Percentiles rank a stretch among this genome's conserved stretches.
phyloP scores from a whole-genome alignment of 2,888 invertebrate genomes.

The Diplolepis rosae region DNA sequence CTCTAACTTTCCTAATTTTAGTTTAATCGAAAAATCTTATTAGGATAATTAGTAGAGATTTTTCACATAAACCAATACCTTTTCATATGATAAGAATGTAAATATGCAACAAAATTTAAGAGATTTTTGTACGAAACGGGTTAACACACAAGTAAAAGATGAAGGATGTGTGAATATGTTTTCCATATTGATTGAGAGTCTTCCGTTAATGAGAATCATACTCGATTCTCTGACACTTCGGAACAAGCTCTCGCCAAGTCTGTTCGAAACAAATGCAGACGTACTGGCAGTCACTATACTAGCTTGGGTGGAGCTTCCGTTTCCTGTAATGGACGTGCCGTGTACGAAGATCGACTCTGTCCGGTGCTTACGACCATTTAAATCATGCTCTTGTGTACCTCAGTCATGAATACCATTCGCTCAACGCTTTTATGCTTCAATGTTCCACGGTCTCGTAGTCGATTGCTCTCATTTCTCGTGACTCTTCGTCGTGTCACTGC shows the following conservation, averaged over 20 bases:
- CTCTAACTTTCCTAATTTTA: too few relatives aligned
- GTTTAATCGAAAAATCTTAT: too few relatives aligned
- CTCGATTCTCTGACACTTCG: slow-evolving; percentile 16
- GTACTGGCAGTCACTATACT: slow-evolving; percentile 25
- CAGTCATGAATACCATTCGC: slow-evolving; percentile 31
- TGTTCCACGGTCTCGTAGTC: neutral
- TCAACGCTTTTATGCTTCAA: slow-evolving; percentile 11
- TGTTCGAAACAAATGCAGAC: slow-evolving; percentile 27
- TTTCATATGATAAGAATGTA: too few relatives aligned
- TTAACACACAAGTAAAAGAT: too few relatives aligned
- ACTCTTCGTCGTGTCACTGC: slow-evolving; percentile 36
- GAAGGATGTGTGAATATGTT: neutral
- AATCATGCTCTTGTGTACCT: neutral
- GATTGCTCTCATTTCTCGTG: slow-evolving; percentile 35
- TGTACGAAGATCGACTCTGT: slow-evolving; percentile 54
- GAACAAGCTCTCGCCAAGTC: slow-evolving; percentile 13
- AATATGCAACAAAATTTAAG: too few relatives aligned
- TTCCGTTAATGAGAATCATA: slow-evolving; percentile 12
- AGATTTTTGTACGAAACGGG: too few relatives aligned
- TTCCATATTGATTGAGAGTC: neutral
- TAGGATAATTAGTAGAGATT: too few relatives aligned
- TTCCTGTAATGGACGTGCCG: slow-evolving; percentile 69
- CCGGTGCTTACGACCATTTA: slow-evolving; percentile 32
- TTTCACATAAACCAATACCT: too few relatives aligned
- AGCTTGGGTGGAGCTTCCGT: slow-evolving; percentile 70